Evolutionary conservation across 1,140 invertebrate genomes (phyloP), one percentile per base, ranked within the genome.

Genomic region (Camponotus pennsylvanicus): DNA sequence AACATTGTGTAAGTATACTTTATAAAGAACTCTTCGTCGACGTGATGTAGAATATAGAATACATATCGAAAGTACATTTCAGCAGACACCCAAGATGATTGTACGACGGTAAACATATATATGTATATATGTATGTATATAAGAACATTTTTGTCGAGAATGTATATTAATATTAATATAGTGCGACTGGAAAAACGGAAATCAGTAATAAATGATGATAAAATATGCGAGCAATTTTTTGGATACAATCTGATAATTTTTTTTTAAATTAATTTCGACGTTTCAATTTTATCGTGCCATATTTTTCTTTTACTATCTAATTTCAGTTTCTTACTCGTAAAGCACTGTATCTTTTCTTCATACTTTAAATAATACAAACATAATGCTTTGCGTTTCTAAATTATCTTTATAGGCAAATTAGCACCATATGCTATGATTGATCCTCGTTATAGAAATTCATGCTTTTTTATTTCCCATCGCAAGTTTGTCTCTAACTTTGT

Each of bases 41-140:
- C 67, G 9, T 67, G 37, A 11, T 52, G 49, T 80, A 64, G 45
- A 70, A 61, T 82, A 80, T 76, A 21, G 57, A 55, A 78, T 52
- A 52, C 49, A 77, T 87, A 76, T 75, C 70, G 49, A 80, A 88
- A 88, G 69, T 83, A 52, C 40, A 40, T 85, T 52, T 77, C 55
- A 87, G 45, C 88, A 87, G 71, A 89, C 88, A 87, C 61, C 40
- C 85, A 87, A 59, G 40, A 89, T 90, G 89, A 90, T 87, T 89
- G 85, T 90, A 90, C 63, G 71, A 86, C 75, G 57, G 67, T 87
- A 79, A 87, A 90, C 79, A 89, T 84, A 52, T 52, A 52, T 52
- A 52, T 52, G 49, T 52, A 52, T 52, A 52, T 52, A 52, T 52
- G 4, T 52, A 4, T 52, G 18, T 52, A 52, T 52, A 79, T 79